Evolutionary conservation across 2,797 vertebrate genomes (phyloP).

Genomic region (Liasis olivaceus): DNA sequence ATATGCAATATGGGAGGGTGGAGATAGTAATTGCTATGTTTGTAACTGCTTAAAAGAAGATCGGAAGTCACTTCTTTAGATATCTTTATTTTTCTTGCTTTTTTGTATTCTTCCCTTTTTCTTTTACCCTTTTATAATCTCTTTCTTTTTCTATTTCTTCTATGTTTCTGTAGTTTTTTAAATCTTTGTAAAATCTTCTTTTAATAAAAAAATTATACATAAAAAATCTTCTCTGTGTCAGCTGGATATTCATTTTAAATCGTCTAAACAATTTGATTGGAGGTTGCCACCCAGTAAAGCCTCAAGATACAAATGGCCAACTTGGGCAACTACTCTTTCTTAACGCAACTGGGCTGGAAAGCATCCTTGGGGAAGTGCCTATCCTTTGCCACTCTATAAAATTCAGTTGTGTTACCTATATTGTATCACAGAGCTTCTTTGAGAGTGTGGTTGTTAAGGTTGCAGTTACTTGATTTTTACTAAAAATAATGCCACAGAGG

Average conservation of each 20-base stretch:
- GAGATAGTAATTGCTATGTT: neutral
- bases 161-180: neutral
- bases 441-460: neutral
- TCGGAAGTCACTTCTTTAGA: neutral
- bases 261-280: neutral
- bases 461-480: neutral
- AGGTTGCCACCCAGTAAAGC: neutral
- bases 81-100: neutral
- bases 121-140: neutral
- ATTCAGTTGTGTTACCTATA: neutral
- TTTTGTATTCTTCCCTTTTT: neutral
- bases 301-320: neutral
- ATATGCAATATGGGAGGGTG: neutral
- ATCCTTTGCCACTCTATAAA: neutral
- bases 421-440: neutral
- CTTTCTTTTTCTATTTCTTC: neutral
- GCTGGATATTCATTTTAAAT: neutral
- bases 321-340: neutral
- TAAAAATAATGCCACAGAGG: neutral
- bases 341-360: neutral
- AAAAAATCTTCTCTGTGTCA: neutral
- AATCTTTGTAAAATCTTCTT: neutral
- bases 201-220: neutral
- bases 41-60: neutral
- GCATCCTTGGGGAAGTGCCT: neutral